Evolutionary conservation across 37 sponge, comb jelly and placozoan species (phyloP), one percentile per base, ranked within the genome.

Genomic region (Aphrocallistes beatrix): DNA sequence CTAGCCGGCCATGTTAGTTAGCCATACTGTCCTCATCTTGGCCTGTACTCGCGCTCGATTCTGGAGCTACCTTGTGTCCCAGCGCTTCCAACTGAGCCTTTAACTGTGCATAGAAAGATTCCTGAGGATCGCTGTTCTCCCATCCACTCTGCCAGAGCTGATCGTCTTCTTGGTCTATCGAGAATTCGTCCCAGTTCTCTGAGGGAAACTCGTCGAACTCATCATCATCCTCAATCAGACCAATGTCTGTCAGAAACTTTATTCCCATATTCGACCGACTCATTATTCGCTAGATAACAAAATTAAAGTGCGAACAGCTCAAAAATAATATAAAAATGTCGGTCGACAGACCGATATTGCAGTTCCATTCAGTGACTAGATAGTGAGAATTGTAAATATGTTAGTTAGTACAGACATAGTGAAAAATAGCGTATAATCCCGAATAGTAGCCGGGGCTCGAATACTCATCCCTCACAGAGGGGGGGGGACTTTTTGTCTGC

Each of bases 131-230:
- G n/a, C n/a, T 60, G n/a, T 8, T 30, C 1, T 60, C 75, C 75
- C 75, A 60, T 6, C 3, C 75, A 13, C n/a, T 60, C 75, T 60
- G 75, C 75, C 75, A 60, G 8, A 60, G 75, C 75, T 60, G 75
- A 6, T 60, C 75, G 75, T 60, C 75, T 30, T 60, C 75, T 30
- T 60, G 75, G 75, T 60, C 75, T 19, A 60, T 60, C 6, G 32
- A 19, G 32, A 8, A 30, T 60, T 60, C 32, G 34, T 60, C 75
- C 75, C 75, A 60, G 21, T 60, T 60, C 75, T 60, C 75, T 19
- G 17, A 60, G 75, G 75, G 75, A 28, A 60, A 60, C 75, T 60
- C 75, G 34, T 60, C 75, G 34, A 60, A 60, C 34, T 60, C 75
- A 28, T 60, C 75, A 60, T 60, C 75, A 30, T 60, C 75, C 34